These are phyloP conservation scores for Drosophila neocordata DNA, from an alignment of 1,140 invertebrate genomes.

Conservation along the genomic window DNA sequence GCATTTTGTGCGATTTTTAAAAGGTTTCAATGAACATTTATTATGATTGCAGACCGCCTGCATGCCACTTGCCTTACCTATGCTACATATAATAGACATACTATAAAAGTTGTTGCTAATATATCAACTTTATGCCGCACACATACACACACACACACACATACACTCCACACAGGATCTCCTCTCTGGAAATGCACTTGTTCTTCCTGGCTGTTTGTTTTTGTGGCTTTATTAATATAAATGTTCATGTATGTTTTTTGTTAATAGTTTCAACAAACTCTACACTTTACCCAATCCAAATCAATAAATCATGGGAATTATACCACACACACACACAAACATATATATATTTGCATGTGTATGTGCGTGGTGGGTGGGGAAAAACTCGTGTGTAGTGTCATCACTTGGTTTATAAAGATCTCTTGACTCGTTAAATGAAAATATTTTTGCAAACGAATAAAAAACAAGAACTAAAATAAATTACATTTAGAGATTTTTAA, in stretches of 20 bases:
- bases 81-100: conserved; percentile 9
- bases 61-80: not conserved
- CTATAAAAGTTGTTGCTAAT: conserved; percentile 49
- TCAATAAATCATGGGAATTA: conserved; percentile 72
- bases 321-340: no score
- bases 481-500: conserved; percentile 63
- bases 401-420: conserved; percentile 21
- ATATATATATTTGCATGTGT: conserved; percentile 18
- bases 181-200: conserved; percentile 2
- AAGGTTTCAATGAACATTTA: conserved; percentile 82
- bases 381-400: conserved; percentile 22
- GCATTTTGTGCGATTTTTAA: conserved; percentile 74
- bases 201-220: not conserved
- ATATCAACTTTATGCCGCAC: conserved; percentile 57
- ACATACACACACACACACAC: conserved; percentile 1
- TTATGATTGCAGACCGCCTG: conserved; percentile 69
- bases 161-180: not conserved
- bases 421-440: conserved; percentile 38
- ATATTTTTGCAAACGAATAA: conserved; percentile 29
- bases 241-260: conserved; percentile 39
- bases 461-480: conserved; percentile 37
- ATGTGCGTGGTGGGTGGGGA: not conserved
- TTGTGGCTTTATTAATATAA: conserved; percentile 50
- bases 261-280: conserved; percentile 53
- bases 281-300: conserved; percentile 47